Percentiles rank a stretch among this genome's conserved stretches.
Evolutionary conservation across 2,888 invertebrate species (phyloP).

Genomic region (Drosophila dives): DNA sequence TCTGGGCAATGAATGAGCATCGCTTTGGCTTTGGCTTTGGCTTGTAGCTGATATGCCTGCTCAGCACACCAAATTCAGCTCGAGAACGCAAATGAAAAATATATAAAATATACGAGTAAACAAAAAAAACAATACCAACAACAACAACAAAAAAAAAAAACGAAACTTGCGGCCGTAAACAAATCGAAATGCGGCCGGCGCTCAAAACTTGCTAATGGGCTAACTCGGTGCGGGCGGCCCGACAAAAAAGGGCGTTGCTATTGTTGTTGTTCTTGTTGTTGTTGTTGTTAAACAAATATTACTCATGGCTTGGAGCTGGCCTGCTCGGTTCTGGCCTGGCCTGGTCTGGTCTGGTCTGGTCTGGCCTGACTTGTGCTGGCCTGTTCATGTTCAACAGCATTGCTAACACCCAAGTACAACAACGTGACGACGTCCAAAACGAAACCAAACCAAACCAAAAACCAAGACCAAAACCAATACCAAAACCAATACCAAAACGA

Average conservation of each 20-base stretch:
- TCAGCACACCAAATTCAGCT: constrained; percentile 1
- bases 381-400: constrained; percentile 74
- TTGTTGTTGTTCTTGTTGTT: constrained; percentile 22
- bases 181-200: constrained; percentile 59
- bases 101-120: background rate
- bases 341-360: constrained; percentile 16
- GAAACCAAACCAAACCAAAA: constrained; percentile 16
- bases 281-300: constrained; percentile 68
- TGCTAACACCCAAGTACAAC: constrained; percentile 72
- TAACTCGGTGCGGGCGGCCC: constrained; percentile 67
- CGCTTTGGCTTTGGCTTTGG: constrained; percentile 5
- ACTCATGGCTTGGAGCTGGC: constrained; percentile 59
- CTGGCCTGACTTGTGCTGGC: constrained; percentile 32
- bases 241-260: constrained; percentile 75
- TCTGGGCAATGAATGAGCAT: no score
- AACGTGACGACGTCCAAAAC: constrained; percentile 71
- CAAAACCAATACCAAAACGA: background rate
- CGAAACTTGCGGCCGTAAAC: constrained; percentile 43
- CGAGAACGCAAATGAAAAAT: constrained; percentile 5
- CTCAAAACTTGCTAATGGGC: constrained; percentile 54
- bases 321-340: constrained; percentile 1
- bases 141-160: constrained; percentile 15
- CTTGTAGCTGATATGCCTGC: constrained; percentile 37
- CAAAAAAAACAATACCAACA: constrained; percentile 6
- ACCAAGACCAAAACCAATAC: no score